phyloP scores from a whole-genome alignment of 2,113 vertebrate genomes.

The Petaurus breviceps region DNA sequence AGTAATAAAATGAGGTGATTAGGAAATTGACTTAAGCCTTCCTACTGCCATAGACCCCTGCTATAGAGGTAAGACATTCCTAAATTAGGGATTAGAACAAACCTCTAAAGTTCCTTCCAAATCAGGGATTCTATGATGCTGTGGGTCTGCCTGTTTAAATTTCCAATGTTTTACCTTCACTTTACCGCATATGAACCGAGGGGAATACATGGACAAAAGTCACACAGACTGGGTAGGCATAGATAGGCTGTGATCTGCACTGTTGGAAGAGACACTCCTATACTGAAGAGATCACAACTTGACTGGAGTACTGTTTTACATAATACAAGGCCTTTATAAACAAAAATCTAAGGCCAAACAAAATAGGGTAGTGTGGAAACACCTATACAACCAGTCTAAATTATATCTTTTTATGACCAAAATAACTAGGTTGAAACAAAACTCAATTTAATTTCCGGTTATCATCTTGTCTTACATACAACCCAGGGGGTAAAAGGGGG shows the following conservation, averaged over 20 bases:
- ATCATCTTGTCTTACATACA: constrained; percentile 28
- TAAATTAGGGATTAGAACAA: background rate
- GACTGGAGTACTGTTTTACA: background rate
- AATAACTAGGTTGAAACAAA: background rate
- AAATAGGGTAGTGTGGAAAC: constrained; percentile 16
- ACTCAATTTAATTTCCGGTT: background rate
- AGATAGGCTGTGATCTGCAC: background rate
- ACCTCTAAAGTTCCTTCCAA: background rate
- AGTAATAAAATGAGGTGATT: background rate
- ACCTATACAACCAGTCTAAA: background rate
- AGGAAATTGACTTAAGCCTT: background rate
- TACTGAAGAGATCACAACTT: background rate
- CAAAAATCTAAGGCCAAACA: constrained; percentile 1
- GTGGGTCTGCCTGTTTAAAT: background rate
- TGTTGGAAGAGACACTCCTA: background rate
- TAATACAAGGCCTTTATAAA: background rate
- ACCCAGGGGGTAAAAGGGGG: background rate
- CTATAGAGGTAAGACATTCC: background rate
- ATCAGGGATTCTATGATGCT: background rate
- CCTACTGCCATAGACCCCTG: background rate
- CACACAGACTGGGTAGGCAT: background rate
- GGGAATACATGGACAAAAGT: background rate
- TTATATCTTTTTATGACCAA: constrained; percentile 6
- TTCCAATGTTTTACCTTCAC: background rate
- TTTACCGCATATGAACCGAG: background rate